Percentiles rank a stretch among this genome's conserved stretches.
These are phyloP conservation scores for Semnornis frantzii DNA, from an alignment of 2,113 vertebrate genomes.

Conservation along the genomic window DNA sequence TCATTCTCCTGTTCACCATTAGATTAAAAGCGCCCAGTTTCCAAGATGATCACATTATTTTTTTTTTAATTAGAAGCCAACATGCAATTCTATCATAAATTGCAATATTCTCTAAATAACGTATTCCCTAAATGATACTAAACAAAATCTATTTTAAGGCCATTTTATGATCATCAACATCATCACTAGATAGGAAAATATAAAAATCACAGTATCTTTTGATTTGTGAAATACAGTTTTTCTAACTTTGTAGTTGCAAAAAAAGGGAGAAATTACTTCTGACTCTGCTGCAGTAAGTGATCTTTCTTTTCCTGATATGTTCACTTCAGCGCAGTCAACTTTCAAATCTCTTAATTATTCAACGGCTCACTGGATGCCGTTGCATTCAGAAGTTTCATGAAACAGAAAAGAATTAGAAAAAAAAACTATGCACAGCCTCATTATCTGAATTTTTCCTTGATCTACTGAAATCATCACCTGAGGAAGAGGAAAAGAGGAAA, in stretches of 20 bases:
- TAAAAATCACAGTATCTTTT: neutral
- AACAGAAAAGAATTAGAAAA: neutral
- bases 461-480: neutral
- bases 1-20: neutral
- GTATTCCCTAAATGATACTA: neutral
- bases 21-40: neutral
- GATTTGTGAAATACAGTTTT: neutral
- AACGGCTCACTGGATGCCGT: neutral
- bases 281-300: neutral
- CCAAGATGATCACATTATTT: neutral
- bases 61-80: neutral
- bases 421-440: neutral
- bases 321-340: neutral
- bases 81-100: neutral
- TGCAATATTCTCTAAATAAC: neutral
- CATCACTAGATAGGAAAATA: neutral
- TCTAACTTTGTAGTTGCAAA: neutral
- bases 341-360: neutral
- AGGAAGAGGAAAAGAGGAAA: neutral
- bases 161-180: neutral
- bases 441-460: neutral
- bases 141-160: neutral
- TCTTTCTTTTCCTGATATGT: neutral
- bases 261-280: neutral
- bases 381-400: neutral